Conservation (phyloP, 2,797 vertebrate species). For the Tokudaia tokunoshimensis region DNA sequence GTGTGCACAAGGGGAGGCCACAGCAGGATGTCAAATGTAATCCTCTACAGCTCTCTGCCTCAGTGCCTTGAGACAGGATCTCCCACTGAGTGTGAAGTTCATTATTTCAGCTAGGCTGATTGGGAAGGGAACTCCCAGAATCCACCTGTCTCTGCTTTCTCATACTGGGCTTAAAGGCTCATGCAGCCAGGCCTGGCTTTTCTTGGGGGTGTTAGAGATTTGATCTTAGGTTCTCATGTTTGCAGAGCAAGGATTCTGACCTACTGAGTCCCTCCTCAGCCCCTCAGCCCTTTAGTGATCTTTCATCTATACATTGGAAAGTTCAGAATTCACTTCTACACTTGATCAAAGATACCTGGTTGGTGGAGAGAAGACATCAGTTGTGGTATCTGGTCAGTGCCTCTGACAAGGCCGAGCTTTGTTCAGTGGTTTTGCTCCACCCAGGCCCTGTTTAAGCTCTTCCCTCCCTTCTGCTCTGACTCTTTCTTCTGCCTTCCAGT, state of each 20-base stretch:
- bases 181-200: background rate
- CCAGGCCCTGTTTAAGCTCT: background rate
- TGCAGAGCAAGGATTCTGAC: background rate
- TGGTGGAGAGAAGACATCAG: background rate
- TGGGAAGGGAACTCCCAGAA: background rate
- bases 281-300: background rate
- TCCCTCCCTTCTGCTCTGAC: background rate
- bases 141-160: background rate
- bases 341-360: background rate
- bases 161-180: background rate
- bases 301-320: background rate
- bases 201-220: background rate
- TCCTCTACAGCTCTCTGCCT: background rate
- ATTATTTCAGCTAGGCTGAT: background rate
- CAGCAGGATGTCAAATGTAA: background rate
- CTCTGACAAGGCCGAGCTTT: background rate
- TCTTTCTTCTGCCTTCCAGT: background rate
- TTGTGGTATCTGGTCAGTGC: background rate
- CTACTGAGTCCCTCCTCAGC: background rate
- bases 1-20: background rate
- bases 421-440: background rate
- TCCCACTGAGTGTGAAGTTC: background rate
- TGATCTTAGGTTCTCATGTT: background rate
- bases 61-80: background rate
- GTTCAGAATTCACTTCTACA: constrained; percentile 7